Evolutionary conservation across 2,888 invertebrate species (phyloP).

Genomic region (Blera fallax): DNA sequence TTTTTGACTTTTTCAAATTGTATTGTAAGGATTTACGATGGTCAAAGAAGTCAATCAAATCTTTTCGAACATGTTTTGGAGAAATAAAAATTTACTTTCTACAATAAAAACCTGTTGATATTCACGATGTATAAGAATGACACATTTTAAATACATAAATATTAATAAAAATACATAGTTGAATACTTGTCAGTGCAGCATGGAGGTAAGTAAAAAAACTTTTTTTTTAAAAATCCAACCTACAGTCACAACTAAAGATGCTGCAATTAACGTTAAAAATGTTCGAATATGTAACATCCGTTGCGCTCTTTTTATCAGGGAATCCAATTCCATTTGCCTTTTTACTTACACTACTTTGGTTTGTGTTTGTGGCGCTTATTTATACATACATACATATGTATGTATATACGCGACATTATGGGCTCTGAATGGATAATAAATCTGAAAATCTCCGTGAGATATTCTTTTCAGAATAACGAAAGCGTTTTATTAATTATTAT

Average conservation of each 20-base stretch:
- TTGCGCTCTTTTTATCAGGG: neutral
- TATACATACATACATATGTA: too few relatives aligned
- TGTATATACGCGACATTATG: neutral
- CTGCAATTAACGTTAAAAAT: neutral
- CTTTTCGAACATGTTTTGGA: neutral
- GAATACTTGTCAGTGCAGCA: neutral
- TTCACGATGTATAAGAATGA: neutral
- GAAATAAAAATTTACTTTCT: neutral
- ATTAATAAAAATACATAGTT: neutral
- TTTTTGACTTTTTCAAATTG: too few relatives aligned
- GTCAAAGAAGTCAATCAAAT: neutral
- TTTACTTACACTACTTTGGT: neutral
- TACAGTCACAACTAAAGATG: neutral
- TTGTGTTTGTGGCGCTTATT: neutral
- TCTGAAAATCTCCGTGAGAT: neutral
- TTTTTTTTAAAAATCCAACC: too few relatives aligned
- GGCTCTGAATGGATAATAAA: neutral
- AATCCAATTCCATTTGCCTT: constrained; percentile 16
- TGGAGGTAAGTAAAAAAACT: neutral
- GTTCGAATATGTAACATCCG: neutral
- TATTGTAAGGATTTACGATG: neutral
- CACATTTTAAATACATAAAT: neutral
- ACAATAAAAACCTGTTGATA: neutral
- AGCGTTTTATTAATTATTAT: too few relatives aligned
- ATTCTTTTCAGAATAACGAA: neutral